These are phyloP conservation scores for Catamblyrhynchus diadema DNA, from an alignment of 2,797 vertebrate species.

Conservation along the genomic window DNA sequence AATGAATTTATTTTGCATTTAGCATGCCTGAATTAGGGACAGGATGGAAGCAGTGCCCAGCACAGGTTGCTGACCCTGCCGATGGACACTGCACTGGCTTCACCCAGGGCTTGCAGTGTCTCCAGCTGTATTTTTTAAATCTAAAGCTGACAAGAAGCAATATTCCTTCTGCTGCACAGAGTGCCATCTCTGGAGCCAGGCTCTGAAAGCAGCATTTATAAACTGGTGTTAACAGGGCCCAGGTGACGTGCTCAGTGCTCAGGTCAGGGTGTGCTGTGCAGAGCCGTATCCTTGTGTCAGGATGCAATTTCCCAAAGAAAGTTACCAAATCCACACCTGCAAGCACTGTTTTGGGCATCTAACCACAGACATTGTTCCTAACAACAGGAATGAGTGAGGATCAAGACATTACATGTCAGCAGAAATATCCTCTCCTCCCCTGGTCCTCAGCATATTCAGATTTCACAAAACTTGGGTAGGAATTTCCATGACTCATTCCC, in stretches of 20 bases:
- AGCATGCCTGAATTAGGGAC: neutral
- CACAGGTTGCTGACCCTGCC: neutral
- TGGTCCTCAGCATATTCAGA: conserved; percentile 3
- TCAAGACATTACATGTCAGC: conserved; percentile 52
- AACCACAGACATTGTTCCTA: conserved; percentile 33
- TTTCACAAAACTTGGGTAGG: conserved; percentile 51
- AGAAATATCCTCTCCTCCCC: conserved; percentile 27
- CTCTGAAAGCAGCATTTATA: neutral
- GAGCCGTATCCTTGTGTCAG: neutral
- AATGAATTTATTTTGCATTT: neutral
- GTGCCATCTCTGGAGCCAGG: neutral
- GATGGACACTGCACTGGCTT: neutral
- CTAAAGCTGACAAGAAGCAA: conserved; percentile 13
- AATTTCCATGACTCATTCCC: conserved; percentile 58
- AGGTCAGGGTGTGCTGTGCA: neutral
- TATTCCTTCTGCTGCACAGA: neutral
- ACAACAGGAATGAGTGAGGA: conserved; percentile 14
- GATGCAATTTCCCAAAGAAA: neutral
- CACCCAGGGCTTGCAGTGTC: neutral
- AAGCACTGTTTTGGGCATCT: neutral
- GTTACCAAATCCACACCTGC: neutral
- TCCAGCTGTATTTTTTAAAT: neutral
- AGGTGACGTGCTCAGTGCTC: neutral
- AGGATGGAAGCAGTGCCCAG: neutral
- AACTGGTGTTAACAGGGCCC: neutral